A percentile compares a stretch with the other conserved stretches of the same genome.
Evolutionary conservation across 2,113 vertebrate species (phyloP).

Genomic region (Tichodroma muraria): DNA sequence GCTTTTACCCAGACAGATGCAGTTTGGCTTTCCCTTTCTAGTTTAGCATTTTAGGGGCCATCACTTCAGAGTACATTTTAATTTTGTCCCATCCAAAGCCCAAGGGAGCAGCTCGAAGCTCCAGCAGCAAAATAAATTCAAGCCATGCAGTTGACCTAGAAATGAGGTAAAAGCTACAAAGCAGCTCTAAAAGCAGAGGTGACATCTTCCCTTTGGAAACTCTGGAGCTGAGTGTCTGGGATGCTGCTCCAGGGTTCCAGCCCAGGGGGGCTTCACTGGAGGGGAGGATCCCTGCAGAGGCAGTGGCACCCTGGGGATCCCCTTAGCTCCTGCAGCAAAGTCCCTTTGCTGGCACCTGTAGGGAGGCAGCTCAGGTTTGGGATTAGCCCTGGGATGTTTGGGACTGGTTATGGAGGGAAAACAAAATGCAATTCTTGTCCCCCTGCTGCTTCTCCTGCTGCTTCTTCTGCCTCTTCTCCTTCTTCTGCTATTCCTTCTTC

Average conservation of each 20-base stretch:
- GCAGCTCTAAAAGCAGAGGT: background rate
- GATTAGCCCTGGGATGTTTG: background rate
- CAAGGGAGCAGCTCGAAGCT: background rate
- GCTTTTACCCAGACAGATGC: background rate
- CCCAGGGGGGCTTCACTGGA: background rate
- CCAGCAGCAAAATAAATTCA: background rate
- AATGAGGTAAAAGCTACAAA: background rate
- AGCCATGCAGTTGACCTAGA: background rate
- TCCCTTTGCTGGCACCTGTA: background rate
- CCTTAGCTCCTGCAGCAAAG: background rate
- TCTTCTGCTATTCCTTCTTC: background rate
- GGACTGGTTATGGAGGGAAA: background rate
- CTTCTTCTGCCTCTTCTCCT: rapidly evolving
- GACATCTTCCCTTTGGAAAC: too few species aligned
- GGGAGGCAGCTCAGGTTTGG: background rate
- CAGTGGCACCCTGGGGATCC: background rate
- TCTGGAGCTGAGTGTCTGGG: background rate
- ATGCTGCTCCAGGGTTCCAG: background rate
- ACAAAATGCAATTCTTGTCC: background rate
- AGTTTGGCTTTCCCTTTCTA: background rate
- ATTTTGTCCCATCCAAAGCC: background rate
- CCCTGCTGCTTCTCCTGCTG: rapidly evolving
- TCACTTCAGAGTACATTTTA: background rate
- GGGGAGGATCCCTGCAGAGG: background rate
- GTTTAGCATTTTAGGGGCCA: background rate